Percentiles rank a stretch among this genome's conserved stretches.
These are phyloP conservation scores for Orius insidiosus DNA, from an alignment of 1,140 invertebrate genomes.

Conservation along the genomic window DNA sequence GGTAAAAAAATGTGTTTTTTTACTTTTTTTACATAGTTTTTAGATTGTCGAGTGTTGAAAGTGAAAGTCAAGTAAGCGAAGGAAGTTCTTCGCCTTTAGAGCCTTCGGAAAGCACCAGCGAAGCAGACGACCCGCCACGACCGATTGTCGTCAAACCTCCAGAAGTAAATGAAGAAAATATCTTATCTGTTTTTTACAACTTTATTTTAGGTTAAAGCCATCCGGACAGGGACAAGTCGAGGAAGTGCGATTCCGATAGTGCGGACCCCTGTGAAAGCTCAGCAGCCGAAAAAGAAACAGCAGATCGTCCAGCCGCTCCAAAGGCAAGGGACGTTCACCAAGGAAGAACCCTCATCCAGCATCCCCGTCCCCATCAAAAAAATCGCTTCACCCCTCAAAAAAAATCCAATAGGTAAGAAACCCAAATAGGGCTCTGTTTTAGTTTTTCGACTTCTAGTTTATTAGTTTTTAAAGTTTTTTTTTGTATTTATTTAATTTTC, in stretches of 20 bases:
- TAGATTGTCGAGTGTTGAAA: slow-evolving; percentile 15
- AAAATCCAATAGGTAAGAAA: slow-evolving; percentile 10
- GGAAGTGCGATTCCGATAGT: slow-evolving; percentile 19
- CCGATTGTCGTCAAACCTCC: slow-evolving; percentile 15
- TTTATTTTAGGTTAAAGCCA: slow-evolving; percentile 34
- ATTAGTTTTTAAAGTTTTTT: too few species aligned
- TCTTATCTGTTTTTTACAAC: not conserved
- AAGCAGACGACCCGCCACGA: slow-evolving; percentile 9
- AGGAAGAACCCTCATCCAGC: slow-evolving; percentile 20
- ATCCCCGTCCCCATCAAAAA: slow-evolving; percentile 18
- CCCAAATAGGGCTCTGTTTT: not conserved
- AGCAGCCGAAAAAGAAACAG: slow-evolving; percentile 10
- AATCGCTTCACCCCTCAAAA: slow-evolving; percentile 11
- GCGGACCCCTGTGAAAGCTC: slow-evolving; percentile 12
- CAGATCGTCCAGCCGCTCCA: slow-evolving; percentile 11
- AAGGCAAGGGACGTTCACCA: slow-evolving; percentile 22
- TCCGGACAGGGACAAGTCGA: slow-evolving; percentile 54
- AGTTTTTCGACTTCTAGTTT: not conserved
- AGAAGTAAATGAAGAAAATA: slow-evolving; percentile 10
- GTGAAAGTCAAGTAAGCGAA: slow-evolving; percentile 5
- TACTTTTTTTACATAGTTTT: not conserved
- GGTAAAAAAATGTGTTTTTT: slow-evolving; percentile 2
- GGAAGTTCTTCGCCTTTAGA: not conserved
- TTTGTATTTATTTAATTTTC: too few species aligned
- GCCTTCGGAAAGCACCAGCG: slow-evolving; percentile 8